Evolutionary conservation across 2,888 invertebrate genomes (phyloP), one percentile per base, ranked within the genome.

Genomic region (Reticulitermes lucifugus): DNA sequence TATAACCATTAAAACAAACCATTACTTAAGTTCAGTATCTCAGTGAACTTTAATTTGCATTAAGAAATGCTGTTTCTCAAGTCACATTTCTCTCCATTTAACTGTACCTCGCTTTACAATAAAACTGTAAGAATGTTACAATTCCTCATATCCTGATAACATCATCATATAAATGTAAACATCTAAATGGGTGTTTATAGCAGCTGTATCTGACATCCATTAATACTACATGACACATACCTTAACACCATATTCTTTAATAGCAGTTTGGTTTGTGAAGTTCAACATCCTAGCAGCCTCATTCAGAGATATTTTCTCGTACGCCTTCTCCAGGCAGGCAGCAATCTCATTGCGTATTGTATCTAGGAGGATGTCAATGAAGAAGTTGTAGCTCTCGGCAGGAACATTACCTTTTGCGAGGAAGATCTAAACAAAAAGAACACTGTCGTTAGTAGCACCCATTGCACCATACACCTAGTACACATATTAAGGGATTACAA

Each of bases 301-400:
- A 86, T 94, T 93, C 9, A 96, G 92, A 0, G 97, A 95, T 87
- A 99, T 96, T 90, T 95, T 96, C 86, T 96, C 96, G 90, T 98
- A 99, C 0, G 99, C 98, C 90, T 97, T 98, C 91, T 99, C 98
- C 90, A 99, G 96, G 90, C 99, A 99, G 0, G 96, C 96, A 0
- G 98, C 98, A 88, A 99, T 99, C 92, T 99, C 99, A 88, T 97
- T 96, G 80, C 99, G 94, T 59, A 99, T 98, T 0, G 99, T 99
- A 89, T 98, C 97, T 82, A 99, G 91, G 25, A 99, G 92, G 86
- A 98, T 98, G 88, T 99, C 98, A 94, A 99, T 99, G 91, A 99
- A 99, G 89, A 98, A 96, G 87, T 96, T 98, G 91, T 99, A 99
- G 87, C 96, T 97, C 87, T 97, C 96, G 0, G 99, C 98, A 86